Percentiles rank a stretch among this genome's conserved stretches.
Evolutionary conservation across 2,113 vertebrate species (phyloP).

Genomic region (Eidolon helvum): DNA sequence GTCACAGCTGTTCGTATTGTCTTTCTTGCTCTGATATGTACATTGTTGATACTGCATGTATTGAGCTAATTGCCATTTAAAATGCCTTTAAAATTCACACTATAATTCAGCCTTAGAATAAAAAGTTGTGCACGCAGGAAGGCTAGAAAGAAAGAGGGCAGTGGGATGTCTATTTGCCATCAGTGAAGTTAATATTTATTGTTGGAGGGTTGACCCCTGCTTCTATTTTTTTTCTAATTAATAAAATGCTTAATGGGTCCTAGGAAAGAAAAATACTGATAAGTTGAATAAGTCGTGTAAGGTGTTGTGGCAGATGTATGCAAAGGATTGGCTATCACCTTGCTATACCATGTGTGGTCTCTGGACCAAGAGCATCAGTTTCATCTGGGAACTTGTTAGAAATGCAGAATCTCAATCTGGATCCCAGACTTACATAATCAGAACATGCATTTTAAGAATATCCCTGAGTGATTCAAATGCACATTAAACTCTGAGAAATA

Average conservation of each 20-base stretch:
- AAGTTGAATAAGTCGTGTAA: background rate
- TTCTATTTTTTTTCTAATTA: conserved; percentile 30
- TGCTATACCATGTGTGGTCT: background rate
- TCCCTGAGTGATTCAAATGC: background rate
- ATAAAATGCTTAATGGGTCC: background rate
- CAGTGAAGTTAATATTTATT: background rate
- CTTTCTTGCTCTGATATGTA: background rate
- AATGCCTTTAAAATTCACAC: background rate
- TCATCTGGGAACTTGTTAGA: background rate
- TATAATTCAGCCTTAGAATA: background rate
- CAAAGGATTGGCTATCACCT: background rate
- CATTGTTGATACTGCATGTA: background rate
- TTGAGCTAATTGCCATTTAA: background rate
- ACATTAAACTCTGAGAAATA: background rate
- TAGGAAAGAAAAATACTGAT: background rate
- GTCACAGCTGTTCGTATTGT: background rate
- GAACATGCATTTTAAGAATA: background rate
- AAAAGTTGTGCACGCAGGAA: background rate
- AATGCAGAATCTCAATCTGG: background rate
- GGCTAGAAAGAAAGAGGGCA: background rate
- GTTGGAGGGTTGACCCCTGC: background rate
- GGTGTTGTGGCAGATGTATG: background rate
- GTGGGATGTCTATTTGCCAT: background rate
- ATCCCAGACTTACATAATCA: background rate
- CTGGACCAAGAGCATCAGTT: background rate